Conservation (phyloP, 2,888 invertebrate species). For the Sphecodes monilicornis region DNA sequence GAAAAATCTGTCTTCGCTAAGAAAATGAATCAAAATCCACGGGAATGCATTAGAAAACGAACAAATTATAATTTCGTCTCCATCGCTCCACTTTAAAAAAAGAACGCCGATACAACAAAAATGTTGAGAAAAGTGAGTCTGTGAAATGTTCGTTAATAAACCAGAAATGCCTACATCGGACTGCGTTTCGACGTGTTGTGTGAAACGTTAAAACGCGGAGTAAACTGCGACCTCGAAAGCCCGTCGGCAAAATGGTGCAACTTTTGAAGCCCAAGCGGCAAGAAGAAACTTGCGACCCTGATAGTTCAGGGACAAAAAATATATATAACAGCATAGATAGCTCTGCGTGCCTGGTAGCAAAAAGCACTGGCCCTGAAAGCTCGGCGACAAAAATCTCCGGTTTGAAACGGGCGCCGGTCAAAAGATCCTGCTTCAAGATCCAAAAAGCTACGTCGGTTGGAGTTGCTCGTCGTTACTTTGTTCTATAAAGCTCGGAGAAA, state of each 20-base stretch:
- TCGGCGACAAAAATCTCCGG: slow-evolving; percentile 1
- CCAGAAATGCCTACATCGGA: not conserved
- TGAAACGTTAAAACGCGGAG: not conserved
- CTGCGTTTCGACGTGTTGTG: not conserved
- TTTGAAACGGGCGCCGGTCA: not conserved
- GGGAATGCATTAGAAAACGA: too few species aligned
- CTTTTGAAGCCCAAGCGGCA: slow-evolving; percentile 6
- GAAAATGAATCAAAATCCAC: too few species aligned
- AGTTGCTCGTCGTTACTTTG: not conserved
- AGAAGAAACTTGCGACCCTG: slow-evolving; percentile 14
- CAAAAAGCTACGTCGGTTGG: not conserved
- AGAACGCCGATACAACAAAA: not conserved
- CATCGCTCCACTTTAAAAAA: not conserved
- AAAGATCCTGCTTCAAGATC: slow-evolving; percentile 11
- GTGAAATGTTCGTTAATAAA: not conserved
- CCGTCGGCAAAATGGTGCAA: slow-evolving; percentile 12
- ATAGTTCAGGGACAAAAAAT: not conserved
- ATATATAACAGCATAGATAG: not conserved
- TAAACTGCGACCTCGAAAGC: slow-evolving; percentile 7
- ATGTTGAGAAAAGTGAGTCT: not conserved
- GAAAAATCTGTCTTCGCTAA: too few species aligned
- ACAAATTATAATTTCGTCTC: not conserved
- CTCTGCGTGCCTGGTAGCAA: not conserved
- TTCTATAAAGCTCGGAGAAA: not conserved
- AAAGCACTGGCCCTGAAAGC: slow-evolving; percentile 8